Conservation (phyloP, 2,797 vertebrate species). For the Chaunax sp. region DNA sequence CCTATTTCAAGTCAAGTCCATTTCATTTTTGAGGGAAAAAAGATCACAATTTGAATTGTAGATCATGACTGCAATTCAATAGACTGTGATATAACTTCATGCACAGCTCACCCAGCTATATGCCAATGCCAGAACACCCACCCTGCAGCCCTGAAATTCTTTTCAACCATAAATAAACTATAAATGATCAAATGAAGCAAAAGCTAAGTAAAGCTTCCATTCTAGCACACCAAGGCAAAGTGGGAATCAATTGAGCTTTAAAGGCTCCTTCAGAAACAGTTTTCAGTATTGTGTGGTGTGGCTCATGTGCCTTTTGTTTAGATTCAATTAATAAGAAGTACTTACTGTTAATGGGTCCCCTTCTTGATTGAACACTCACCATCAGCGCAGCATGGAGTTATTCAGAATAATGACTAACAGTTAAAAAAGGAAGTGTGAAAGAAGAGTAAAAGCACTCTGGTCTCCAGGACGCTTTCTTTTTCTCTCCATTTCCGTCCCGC, state of each 20-base stretch:
- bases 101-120: too few relatives aligned
- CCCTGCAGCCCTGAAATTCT: too few relatives aligned
- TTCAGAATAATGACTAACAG: background rate
- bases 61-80: too few relatives aligned
- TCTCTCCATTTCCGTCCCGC: background rate
- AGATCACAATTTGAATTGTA: too few relatives aligned
- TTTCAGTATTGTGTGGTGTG: background rate
- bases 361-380: background rate
- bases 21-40: too few relatives aligned
- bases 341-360: background rate
- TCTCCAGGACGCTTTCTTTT: background rate
- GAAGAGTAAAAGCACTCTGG: background rate
- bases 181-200: too few relatives aligned
- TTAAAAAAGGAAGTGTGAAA: background rate
- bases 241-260: background rate
- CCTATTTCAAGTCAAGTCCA: too few relatives aligned
- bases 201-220: background rate
- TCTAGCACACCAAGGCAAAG: background rate
- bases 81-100: too few relatives aligned
- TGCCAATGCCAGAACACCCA: too few relatives aligned
- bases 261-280: background rate
- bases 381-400: background rate
- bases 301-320: background rate
- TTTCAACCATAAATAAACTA: too few relatives aligned
- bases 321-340: background rate